Conservation (phyloP, 2,888 invertebrate species). For the Drosophila prolongata region DNA sequence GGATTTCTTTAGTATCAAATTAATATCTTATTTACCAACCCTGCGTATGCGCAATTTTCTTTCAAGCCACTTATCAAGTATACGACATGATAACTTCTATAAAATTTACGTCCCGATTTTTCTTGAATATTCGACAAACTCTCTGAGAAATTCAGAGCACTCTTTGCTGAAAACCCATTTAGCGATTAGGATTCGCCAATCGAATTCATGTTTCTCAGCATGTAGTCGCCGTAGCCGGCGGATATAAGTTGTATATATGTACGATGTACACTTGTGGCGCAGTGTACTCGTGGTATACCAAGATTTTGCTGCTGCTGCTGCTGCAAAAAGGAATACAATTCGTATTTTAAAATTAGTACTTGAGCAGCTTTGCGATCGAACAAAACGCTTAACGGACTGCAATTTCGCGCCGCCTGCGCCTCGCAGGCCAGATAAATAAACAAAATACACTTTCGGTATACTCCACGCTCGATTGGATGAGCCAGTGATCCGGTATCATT, state of each 20-base stretch:
- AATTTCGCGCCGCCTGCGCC: conserved; percentile 73
- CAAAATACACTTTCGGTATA: conserved; percentile 1
- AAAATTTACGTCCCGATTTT: background rate
- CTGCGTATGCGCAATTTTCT: conserved; percentile 5
- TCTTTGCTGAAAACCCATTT: conserved; percentile 7
- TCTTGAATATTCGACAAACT: background rate
- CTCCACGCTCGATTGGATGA: conserved; percentile 19
- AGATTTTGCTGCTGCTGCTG: conserved; percentile 51
- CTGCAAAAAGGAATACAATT: conserved; percentile 77
- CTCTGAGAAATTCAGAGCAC: conserved; percentile 4
- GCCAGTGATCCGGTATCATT: conserved; percentile 12
- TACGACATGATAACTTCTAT: background rate
- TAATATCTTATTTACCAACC: too few relatives aligned
- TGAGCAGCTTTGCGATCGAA: conserved; percentile 84
- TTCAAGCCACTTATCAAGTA: background rate
- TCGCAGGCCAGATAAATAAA: conserved; percentile 49
- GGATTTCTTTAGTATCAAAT: too few relatives aligned
- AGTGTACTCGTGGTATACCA: conserved; percentile 69
- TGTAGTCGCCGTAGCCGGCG: conserved; percentile 42
- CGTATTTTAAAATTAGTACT: conserved; percentile 84
- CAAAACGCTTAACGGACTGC: conserved; percentile 76
- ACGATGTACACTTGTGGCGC: conserved; percentile 58
- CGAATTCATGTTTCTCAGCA: conserved; percentile 74
- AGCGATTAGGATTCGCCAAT: conserved; percentile 68
- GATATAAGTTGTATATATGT: conserved; percentile 22